Conservation (phyloP, 1,140 invertebrate genomes). For the Eriocheir sinensis region DNA sequence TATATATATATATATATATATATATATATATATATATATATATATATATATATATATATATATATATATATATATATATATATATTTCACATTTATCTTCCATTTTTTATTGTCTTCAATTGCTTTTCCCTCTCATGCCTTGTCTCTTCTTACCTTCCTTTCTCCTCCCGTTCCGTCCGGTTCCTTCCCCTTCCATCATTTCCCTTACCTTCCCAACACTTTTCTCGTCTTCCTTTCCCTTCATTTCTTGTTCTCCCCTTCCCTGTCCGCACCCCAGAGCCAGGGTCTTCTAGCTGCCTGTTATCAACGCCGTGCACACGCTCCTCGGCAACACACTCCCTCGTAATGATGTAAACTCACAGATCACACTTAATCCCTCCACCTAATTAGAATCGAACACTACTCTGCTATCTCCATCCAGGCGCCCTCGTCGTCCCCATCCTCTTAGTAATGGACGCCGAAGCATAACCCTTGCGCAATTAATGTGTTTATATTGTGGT, state of each 20-base stretch:
- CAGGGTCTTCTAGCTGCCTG: too few relatives aligned
- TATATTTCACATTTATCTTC: background rate
- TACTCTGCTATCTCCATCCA: conserved; percentile 40
- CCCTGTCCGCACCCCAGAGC: background rate
- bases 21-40: too few relatives aligned
- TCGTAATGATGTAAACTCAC: conserved; percentile 49
- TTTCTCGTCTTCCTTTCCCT: background rate
- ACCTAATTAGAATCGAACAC: conserved; percentile 55
- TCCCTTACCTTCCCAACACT: too few relatives aligned
- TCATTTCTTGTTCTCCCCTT: background rate
- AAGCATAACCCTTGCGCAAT: too few relatives aligned
- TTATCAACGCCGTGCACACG: background rate
- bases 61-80: too few relatives aligned
- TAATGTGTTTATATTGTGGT: too few relatives aligned
- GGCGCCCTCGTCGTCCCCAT: background rate
- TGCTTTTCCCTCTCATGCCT: background rate
- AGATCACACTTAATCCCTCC: conserved; percentile 35
- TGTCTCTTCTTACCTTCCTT: background rate
- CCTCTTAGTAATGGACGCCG: too few relatives aligned
- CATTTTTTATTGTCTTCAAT: background rate
- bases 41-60: too few relatives aligned
- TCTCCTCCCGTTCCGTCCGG: background rate
- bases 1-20: too few relatives aligned
- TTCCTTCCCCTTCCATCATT: too few relatives aligned
- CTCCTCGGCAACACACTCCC: background rate